These are phyloP conservation scores for Sigmodon hispidus DNA, from an alignment of 2,113 vertebrate genomes.

Conservation along the genomic window DNA sequence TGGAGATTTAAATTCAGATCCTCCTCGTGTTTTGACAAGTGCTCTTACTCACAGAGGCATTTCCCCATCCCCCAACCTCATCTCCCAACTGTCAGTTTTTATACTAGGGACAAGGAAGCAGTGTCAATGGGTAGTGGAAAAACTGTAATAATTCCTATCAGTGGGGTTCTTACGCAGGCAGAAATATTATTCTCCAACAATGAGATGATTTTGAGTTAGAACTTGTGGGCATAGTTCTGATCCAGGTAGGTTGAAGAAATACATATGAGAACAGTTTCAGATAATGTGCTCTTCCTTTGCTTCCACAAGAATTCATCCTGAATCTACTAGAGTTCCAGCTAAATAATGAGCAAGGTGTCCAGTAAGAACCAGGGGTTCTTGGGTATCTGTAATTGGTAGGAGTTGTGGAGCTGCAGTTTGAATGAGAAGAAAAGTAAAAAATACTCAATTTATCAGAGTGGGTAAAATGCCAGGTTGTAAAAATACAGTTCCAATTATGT, in stretches of 20 bases:
- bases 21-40: neutral
- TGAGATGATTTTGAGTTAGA: neutral
- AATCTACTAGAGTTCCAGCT: neutral
- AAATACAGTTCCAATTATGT: slow-evolving; percentile 31
- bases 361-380: neutral
- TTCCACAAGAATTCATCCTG: neutral
- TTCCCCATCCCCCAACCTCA: neutral
- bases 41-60: neutral
- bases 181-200: neutral
- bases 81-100: neutral
- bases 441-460: neutral
- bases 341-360: neutral
- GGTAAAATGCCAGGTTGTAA: slow-evolving; percentile 54
- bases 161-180: neutral
- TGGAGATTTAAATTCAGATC: neutral
- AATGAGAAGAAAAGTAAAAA: slow-evolving; percentile 57
- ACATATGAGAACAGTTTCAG: neutral
- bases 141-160: neutral
- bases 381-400: neutral
- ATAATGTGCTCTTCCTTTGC: neutral
- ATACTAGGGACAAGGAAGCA: neutral
- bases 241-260: neutral
- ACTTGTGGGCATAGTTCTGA: neutral
- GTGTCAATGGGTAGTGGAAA: slow-evolving; percentile 3
- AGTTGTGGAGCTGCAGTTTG: slow-evolving; percentile 28